Percentiles rank a stretch among this genome's conserved stretches.
These are phyloP conservation scores for Enteromius anoplus DNA, from an alignment of 2,797 vertebrate genomes.

Conservation along the genomic window DNA sequence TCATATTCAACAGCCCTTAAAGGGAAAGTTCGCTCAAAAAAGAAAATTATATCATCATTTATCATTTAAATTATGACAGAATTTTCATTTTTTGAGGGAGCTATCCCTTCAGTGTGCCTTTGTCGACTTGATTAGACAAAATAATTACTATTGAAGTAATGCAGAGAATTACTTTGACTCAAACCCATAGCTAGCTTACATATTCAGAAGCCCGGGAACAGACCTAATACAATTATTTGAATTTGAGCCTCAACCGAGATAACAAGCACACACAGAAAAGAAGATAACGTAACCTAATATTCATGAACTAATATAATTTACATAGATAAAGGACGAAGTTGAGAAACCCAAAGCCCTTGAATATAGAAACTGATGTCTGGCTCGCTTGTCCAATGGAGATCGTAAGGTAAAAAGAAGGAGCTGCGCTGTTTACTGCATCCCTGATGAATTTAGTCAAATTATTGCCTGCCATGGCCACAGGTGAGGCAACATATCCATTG, in stretches of 20 bases:
- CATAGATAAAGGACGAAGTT: constrained; percentile 30
- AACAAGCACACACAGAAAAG: not conserved
- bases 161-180: constrained; percentile 14
- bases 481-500: constrained; percentile 37
- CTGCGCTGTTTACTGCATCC: constrained; percentile 11
- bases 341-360: constrained; percentile 25
- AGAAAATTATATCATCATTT: not conserved
- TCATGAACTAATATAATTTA: constrained; percentile 51
- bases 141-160: constrained; percentile 30
- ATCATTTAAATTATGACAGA: not conserved
- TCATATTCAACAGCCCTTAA: not conserved
- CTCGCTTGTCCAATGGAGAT: not conserved
- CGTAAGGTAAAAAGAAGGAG: constrained; percentile 5
- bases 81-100: not conserved
- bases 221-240: constrained; percentile 51
- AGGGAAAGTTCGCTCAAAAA: constrained; percentile 18
- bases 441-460: constrained; percentile 45
- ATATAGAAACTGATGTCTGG: constrained; percentile 29
- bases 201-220: constrained; percentile 27
- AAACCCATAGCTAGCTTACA: constrained; percentile 28
- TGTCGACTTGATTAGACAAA: constrained; percentile 27
- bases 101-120: not conserved
- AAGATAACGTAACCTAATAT: constrained; percentile 50
- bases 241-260: constrained; percentile 15
- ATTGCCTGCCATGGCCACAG: constrained; percentile 44